Evolutionary conservation across 2,113 vertebrate species (phyloP), one percentile per base, ranked within the genome.

Genomic region (Plecotus auritus): DNA sequence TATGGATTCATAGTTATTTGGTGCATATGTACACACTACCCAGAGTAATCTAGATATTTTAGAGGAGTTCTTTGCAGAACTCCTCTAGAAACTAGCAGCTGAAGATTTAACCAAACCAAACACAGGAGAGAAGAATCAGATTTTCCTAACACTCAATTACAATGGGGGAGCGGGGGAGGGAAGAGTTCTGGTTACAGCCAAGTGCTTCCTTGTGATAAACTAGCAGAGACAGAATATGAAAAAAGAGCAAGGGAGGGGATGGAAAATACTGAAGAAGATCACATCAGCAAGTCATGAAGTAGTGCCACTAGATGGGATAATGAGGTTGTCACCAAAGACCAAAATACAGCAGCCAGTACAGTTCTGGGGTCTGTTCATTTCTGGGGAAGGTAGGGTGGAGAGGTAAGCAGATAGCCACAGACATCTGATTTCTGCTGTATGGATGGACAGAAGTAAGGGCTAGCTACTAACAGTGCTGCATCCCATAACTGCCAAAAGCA

Each of bases 31-130:
- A 26, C 49, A 95, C 2, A 35, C 18, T 20, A 82, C 12, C 37
- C 16, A 74, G 37, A 83, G 72, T 73, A 77, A 86, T 67, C 16
- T 22, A 81, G 59, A n/a, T 61, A n/a, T 56, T 77, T 88, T 49
- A 92, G 20, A 93, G 59, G 84, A 80, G 40, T 93, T 85, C 59
- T 90, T 91, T 67, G 51, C 49, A 35, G 64, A 94, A 90, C 9
- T 37, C 30, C 22, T 78, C 26, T 59, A 84, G 30, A 90, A 87
- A 73, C 11, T 81, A 47, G 16, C 11, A 26, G 88, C 23, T 87
- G 35, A 85, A 32, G 40, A 49, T 73, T 92, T 84, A 95, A 92
- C 49, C 94, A 88, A 91, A 82, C 7, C 51, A 88, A 49, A 87
- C 70, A 80, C 9, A 88, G 5, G 30, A 49, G 32, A 78, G 61